Evolutionary conservation across 2,888 invertebrate genomes (phyloP).

Genomic region (Hedya salicella): DNA sequence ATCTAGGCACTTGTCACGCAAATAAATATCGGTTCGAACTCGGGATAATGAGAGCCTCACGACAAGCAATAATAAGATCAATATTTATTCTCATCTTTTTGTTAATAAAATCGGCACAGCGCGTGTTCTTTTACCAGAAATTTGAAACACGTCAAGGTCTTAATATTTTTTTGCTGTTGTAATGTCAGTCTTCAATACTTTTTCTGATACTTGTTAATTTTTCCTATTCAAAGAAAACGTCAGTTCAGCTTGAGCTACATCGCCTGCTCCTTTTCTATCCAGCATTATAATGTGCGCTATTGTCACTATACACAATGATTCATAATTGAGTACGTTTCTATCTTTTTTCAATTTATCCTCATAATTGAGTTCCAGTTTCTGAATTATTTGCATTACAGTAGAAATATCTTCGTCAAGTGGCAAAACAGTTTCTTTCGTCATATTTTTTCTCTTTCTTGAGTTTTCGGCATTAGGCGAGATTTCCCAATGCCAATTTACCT

Average conservation of each 20-base stretch:
- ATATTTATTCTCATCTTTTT: slow-evolving; percentile 11
- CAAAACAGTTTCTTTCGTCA: slow-evolving; percentile 39
- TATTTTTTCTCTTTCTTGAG: slow-evolving; percentile 27
- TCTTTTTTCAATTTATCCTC: slow-evolving; percentile 20
- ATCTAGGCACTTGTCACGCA: neutral
- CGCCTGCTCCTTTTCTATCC: slow-evolving; percentile 39
- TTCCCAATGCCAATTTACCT: slow-evolving; percentile 44
- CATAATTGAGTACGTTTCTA: slow-evolving; percentile 24
- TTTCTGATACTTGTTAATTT: slow-evolving; percentile 30
- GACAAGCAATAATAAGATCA: no score
- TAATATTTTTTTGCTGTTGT: slow-evolving; percentile 29
- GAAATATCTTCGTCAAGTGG: slow-evolving; percentile 38
- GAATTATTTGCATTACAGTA: slow-evolving; percentile 26
- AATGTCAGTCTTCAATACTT: slow-evolving; percentile 23
- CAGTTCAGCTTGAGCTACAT: slow-evolving; percentile 35
- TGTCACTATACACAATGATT: slow-evolving; percentile 31
- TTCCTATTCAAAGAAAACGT: slow-evolving; percentile 29
- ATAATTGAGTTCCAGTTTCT: slow-evolving; percentile 27
- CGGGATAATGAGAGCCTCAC: no score
- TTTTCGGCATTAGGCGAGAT: slow-evolving; percentile 44
- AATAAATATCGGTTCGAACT: no score
- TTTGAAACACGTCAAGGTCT: slow-evolving; percentile 33
- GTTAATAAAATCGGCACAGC: slow-evolving; percentile 6
- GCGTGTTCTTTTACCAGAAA: slow-evolving; percentile 37
- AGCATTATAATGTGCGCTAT: slow-evolving; percentile 38